Conservation (phyloP, 2,888 invertebrate genomes). For the Napeogenes sylphis region DNA sequence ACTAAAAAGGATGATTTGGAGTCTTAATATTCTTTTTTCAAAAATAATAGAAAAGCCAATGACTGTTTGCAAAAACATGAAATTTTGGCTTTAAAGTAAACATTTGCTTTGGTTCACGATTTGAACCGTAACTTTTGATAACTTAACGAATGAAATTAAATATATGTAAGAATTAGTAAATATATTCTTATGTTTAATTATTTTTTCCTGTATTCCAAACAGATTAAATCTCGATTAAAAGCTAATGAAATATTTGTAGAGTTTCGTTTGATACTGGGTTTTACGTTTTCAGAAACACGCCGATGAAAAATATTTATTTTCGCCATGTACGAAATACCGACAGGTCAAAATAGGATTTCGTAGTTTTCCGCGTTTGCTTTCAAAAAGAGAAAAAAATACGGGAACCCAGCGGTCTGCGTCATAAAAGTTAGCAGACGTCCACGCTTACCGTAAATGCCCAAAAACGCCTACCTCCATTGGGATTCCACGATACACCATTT, state of each 20-base stretch:
- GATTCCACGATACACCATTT: constrained; percentile 1
- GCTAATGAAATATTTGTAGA: constrained; percentile 10
- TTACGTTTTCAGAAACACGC: constrained; percentile 19
- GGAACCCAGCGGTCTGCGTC: constrained; percentile 46
- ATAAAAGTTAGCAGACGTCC: constrained; percentile 60
- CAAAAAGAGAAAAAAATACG: constrained; percentile 44
- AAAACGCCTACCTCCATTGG: constrained; percentile 38
- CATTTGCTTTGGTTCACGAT: too few relatives aligned
- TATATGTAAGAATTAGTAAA: too few relatives aligned
- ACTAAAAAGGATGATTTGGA: too few relatives aligned
- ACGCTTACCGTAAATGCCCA: constrained; percentile 47
- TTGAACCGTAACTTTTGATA: too few relatives aligned
- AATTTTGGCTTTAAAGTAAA: too few relatives aligned
- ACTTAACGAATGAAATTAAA: too few relatives aligned
- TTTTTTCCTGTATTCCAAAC: constrained; percentile 11
- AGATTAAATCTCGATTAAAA: too few relatives aligned
- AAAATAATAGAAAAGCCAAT: too few relatives aligned
- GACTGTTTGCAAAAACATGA: too few relatives aligned
- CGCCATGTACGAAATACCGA: constrained; percentile 54
- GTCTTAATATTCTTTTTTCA: too few relatives aligned
- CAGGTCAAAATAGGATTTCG: constrained; percentile 57
- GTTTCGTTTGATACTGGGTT: constrained; percentile 27
- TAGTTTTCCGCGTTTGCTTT: constrained; percentile 50
- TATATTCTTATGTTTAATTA: background rate
- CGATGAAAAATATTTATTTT: constrained; percentile 33